phyloP scores from a whole-genome alignment of 1,140 invertebrate genomes.

The Papilio polytes region DNA sequence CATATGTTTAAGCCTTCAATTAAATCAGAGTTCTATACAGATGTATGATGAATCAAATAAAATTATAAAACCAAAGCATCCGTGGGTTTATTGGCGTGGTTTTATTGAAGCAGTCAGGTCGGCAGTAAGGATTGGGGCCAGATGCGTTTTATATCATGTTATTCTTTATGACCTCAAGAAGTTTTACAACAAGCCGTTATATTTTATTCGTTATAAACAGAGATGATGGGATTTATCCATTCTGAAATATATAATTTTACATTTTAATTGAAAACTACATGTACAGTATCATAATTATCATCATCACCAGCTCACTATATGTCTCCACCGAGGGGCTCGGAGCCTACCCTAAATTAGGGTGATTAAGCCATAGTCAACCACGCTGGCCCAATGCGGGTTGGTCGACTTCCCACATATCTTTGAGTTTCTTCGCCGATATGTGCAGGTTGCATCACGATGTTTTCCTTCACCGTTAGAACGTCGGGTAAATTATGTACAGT shows the following conservation, averaged over 20 bases:
- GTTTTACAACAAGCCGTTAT: background rate
- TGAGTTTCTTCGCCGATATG: too few species aligned
- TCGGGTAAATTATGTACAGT: too few species aligned
- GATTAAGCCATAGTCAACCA: too few species aligned
- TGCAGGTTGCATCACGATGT: too few species aligned
- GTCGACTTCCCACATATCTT: too few species aligned
- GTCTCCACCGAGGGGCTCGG: too few species aligned
- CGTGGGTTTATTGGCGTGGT: background rate
- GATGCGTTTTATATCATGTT: constrained; percentile 12
- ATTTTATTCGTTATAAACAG: constrained; percentile 10
- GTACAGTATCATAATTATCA: too few species aligned
- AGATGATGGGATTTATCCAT: background rate
- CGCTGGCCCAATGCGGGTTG: too few species aligned
- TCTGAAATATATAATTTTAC: background rate
- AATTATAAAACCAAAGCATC: constrained; percentile 8
- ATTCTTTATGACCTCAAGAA: constrained; percentile 1
- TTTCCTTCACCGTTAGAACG: too few species aligned
- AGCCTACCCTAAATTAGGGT: too few species aligned
- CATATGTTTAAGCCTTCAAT: background rate
- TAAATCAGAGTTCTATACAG: background rate
- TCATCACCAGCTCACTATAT: too few species aligned
- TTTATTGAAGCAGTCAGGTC: constrained; percentile 2
- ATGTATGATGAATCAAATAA: background rate
- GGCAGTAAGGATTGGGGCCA: background rate
- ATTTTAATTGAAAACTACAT: background rate